These are phyloP conservation scores for Leptopilina myrica DNA, from an alignment of 2,888 invertebrate genomes.

Conservation along the genomic window DNA sequence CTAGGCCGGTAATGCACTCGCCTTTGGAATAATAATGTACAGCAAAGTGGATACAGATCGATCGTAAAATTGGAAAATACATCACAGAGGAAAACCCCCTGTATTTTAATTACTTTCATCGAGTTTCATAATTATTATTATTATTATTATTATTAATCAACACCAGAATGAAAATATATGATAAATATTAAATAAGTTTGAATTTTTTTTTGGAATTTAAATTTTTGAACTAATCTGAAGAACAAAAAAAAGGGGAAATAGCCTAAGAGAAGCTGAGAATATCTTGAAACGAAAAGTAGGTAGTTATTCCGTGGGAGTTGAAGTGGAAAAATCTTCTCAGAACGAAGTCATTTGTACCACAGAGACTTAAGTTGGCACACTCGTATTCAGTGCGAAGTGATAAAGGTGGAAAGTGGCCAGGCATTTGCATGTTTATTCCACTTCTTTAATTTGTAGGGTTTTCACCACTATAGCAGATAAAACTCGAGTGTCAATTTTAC, in stretches of 20 bases:
- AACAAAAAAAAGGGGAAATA: background rate
- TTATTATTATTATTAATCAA: background rate
- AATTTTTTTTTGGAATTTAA: background rate
- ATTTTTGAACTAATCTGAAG: background rate
- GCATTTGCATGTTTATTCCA: slow-evolving; percentile 71
- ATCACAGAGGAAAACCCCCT: background rate
- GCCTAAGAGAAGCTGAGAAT: background rate
- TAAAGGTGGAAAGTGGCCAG: slow-evolving; percentile 69
- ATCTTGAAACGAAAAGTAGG: background rate
- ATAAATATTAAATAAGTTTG: background rate
- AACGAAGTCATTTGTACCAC: slow-evolving; percentile 33
- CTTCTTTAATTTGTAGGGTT: slow-evolving; percentile 64
- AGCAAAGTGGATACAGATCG: slow-evolving; percentile 17
- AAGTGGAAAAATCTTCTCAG: slow-evolving; percentile 21
- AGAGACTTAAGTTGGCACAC: slow-evolving; percentile 57
- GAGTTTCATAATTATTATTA: background rate
- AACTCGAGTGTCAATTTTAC: background rate
- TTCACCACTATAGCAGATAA: too few relatives aligned
- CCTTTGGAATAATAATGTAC: slow-evolving; percentile 16
- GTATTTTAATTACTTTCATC: slow-evolving; percentile 9
- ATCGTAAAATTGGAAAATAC: slow-evolving; percentile 8
- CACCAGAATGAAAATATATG: background rate
- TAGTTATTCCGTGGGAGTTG: slow-evolving; percentile 18
- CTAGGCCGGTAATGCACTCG: slow-evolving; percentile 38
- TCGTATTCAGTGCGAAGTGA: slow-evolving; percentile 56